Base-by-base conservation (phyloP, 2,888 invertebrate genomes). In the Sturmia bella region DNA sequence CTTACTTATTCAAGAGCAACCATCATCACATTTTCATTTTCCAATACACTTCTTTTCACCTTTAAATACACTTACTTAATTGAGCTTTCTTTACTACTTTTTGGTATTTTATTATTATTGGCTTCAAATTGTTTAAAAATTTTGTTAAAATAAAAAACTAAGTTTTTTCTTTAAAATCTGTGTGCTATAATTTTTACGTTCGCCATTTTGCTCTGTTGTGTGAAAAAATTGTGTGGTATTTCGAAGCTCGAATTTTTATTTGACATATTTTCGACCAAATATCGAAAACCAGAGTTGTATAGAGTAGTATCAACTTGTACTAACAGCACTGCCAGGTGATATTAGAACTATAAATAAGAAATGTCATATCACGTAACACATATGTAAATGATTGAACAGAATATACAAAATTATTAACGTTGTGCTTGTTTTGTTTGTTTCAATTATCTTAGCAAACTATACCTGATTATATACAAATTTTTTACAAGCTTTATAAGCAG, bases 181-280 rank as follows among this genome's bases (percentile, higher is more conserved):
- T 83, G 70, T 83, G 74, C 81, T 68, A 84, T 80, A 72, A 82
- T 77, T 77, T 75, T 80, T 77, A 76, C 66, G 64, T 83, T 84
- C 84, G 84, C 85, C 85, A 85, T 85, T 84, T 84, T 85, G 84
- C 78, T 80, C 75, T 66, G 69, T 78, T 77, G 77, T 75, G 75
- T 76, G 74, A 84, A 84, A 84, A 84, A 76, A 74, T 77, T 80
- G 78, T 83, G 74, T 74, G 80, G 80, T 82, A 78, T 68, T 76
- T 83, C 83, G 83, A 83, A 79, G 19, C 41, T 76, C 79, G 76
- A 83, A 61, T 43, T 69, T 57, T 68, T 19, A 24, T 79, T 76
- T 83, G 83, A 83, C 75, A 83, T 79, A 63, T 83, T 79, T 79
- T 75, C 59, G 76, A 27, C 56, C 45, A 54, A n/a, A 21, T 17